Conservation (phyloP, 1,140 invertebrate species). For the Drosophila bipectinata region DNA sequence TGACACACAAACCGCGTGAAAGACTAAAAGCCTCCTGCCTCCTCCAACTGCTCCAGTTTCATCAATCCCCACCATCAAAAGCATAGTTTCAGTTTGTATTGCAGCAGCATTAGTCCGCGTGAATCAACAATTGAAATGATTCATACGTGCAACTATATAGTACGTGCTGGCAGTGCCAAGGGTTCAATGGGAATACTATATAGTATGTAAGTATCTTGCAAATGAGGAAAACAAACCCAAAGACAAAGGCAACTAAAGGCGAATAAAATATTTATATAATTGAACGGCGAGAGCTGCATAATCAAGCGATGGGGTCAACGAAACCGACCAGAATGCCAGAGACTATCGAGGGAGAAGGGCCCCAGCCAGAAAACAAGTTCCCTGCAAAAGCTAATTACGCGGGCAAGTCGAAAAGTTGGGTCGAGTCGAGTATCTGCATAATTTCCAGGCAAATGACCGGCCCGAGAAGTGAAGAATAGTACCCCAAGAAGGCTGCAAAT, state of each 20-base stretch:
- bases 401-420: constrained; percentile 28
- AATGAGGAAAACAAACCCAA: constrained; percentile 6
- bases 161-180: constrained; percentile 15
- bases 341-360: not conserved
- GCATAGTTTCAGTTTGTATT: constrained; percentile 1
- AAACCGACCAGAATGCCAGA: constrained; percentile 5
- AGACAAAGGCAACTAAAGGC: constrained; percentile 9
- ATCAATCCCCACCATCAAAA: not conserved
- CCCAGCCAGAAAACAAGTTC: constrained; percentile 20
- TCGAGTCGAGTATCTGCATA: constrained; percentile 43
- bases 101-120: constrained; percentile 4
- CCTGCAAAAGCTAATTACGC: constrained; percentile 39
- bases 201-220: not conserved
- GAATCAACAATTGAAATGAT: constrained; percentile 33
- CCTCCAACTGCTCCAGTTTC: constrained; percentile 27
- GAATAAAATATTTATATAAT: constrained; percentile 30
- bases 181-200: constrained; percentile 1
- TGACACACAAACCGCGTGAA: constrained; percentile 26
- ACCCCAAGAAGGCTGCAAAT: constrained; percentile 32
- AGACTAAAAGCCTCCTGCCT: constrained; percentile 12
- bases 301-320: constrained; percentile 38
- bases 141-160: constrained; percentile 10
- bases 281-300: constrained; percentile 29
- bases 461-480: not conserved
- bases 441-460: constrained; percentile 31